Base-by-base conservation (phyloP, 2,888 invertebrate species). In the Cerceris rybyensis region DNA sequence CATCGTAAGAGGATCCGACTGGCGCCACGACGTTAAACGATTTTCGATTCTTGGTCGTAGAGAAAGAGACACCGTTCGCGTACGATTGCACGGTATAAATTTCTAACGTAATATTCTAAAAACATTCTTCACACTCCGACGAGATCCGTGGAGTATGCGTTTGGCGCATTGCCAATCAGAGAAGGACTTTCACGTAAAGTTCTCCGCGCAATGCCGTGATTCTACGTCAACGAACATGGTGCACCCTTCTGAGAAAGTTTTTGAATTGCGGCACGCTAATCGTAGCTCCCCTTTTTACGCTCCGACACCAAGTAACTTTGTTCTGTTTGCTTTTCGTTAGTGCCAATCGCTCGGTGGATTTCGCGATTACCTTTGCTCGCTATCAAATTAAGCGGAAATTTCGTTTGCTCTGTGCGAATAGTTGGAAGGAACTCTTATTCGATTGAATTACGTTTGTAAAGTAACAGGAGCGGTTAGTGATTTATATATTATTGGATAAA, bases 201-300 rank as follows among this genome's bases (percentile, higher is more conserved):
- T 83, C 76, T 75, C 69, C 79, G 74, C 79, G 74, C 72, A 74
- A 74, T 64, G 60, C 77, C 69, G 58, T 80, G 82, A 87, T 86
- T 73, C 72, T 64, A 70, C 82, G 85, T 86, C 84, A 88, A 86
- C 83, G 83, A 86, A 73, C 81, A 69, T 55, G 54, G 73, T 55
- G 70, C 75, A 61, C 81, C 81, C 81, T 81, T 68, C 76, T 71
- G 73, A 79, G 68, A 83, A 87, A 82, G 83, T 85, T 84, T 83
- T 81, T 68, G 79, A 82, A 83, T 80, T 80, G 75, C 75, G 75
- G 73, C 81, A 83, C 82, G 80, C 82, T 87, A 86, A 88, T 88
- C 85, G 82, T 80, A 78, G 69, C 78, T 61, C 41, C 14, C 52
- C 69, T 77, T 68, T 66, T 72, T 72, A 66, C 67, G 70, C 64